Evolutionary conservation across 2,113 vertebrate genomes (phyloP), one percentile per base, ranked within the genome.

Genomic region (Chascanopsetta lugubris): DNA sequence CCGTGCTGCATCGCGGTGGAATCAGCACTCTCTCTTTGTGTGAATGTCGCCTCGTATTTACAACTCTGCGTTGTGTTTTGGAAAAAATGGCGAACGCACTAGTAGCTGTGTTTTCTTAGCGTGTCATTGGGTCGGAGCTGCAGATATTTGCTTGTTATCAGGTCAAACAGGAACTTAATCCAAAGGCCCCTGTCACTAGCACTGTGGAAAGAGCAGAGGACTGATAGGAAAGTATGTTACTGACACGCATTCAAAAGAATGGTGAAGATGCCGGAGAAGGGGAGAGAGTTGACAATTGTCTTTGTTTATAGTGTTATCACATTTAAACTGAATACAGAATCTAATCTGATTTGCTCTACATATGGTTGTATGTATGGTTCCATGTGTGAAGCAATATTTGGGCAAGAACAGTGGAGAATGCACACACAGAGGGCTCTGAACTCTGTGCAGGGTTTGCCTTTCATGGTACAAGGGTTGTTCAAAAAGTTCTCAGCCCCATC

Each of bases 1-100:
- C 65, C 30, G 46, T 64, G 82, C 80, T 90, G 82, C 82, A 86
- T 89, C 79, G 79, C 76, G 65, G 57, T 58, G 47, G 42, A 30
- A 73, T 79, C 74, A 75, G 77, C 60, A 34, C 10, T 8, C 68
- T 53, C 29, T 53, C 26, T 69, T 61, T 48, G 5, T 66, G 42
- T 59, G 17, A 11, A 53, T 38, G 0, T 45, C 32, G 13, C 20
- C 0, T 51, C 9, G 45, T 9, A 43, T 20, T 17, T 22, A 21
- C 25, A 61, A 54, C n/a, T 2, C 20, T 32, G 25, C 8, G 0
- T 1, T 8, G 12, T 10, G 0, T 13, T 42, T 18, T 11, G 53
- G 55, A 45, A 61, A 58, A 29, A 3, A 54, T 24, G 4, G 17
- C 21, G 27, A 13, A 9, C 21, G 24, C 15, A 30, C 1, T 24